phyloP scores from a whole-genome alignment of 2,113 vertebrate genomes.

The Oreochromis aureus region DNA sequence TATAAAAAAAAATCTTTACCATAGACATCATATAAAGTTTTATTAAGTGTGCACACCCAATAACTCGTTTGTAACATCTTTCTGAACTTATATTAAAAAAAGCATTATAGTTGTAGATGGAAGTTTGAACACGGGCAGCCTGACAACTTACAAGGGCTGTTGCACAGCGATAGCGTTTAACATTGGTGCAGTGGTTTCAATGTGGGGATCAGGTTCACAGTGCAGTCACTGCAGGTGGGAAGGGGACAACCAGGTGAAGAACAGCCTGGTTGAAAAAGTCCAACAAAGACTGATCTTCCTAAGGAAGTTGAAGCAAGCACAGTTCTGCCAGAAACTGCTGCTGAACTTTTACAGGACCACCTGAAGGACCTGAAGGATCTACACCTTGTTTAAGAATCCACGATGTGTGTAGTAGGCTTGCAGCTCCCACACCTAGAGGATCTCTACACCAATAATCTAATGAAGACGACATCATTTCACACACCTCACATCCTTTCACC shows the following conservation, averaged over 20 bases:
- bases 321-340: not conserved
- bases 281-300: not conserved
- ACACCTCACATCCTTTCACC: not conserved
- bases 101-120: not conserved
- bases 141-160: not conserved
- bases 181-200: not conserved
- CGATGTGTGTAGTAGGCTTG: not conserved
- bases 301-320: not conserved
- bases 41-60: not conserved
- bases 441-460: not conserved
- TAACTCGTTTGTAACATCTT: not conserved
- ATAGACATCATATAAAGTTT: not conserved
- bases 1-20: not conserved
- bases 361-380: not conserved
- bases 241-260: not conserved
- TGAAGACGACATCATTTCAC: not conserved
- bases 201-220: not conserved
- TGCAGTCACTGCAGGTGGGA: not conserved
- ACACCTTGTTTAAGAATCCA: not conserved
- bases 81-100: fast-evolving
- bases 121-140: not conserved
- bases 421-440: not conserved
- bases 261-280: not conserved
- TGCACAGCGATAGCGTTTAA: not conserved
- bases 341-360: not conserved